Evolutionary conservation across 2,797 vertebrate genomes (phyloP), one percentile per base, ranked within the genome.

Genomic region (Mycteria americana): DNA sequence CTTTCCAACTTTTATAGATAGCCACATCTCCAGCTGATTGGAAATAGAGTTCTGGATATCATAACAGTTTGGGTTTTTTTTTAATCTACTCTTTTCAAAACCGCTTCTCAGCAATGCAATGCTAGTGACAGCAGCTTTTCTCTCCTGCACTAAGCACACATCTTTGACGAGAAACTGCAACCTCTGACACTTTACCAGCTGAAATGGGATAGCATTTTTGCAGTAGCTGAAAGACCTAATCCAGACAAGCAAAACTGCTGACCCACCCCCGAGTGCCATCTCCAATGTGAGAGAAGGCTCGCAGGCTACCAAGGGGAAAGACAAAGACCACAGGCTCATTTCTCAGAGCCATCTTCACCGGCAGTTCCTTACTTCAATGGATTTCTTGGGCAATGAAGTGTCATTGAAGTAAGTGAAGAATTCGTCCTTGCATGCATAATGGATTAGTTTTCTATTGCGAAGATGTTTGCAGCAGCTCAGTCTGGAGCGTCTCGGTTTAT

Each of bases 11-110:
- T 56, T 14, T 37, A 14, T 0, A 48, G 27, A 18, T 0, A 50
- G 27, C 2, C 31, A 53, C 4, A 8, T 4, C 18, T 18, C 30
- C 56, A 48, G 5, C 7, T 7, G 19, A 35, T 2, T 62, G 46
- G 25, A 48, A 89, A 62, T 2, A 31, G 19, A 73, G 21, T 22
- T 46, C n/a, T 56, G 28, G 33, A 21, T 35, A 31, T 6, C 12
- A 2, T 11, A 64, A 22, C 4, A 14, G 27, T 22, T 33, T 33
- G 30, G 24, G 3, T 0, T 0, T 6, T 14, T 8, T 35, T 35
- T 35, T 9, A 23, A 72, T 13, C 17, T 46, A 11, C 19, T 64
- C 7, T 5, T 45, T 70, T 30, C 6, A 45, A 25, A 74, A n/a
- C 43, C 11, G 7, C 16, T 57, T 65, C 62, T 62, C 43, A 45